Percentiles rank a stretch among this genome's conserved stretches.
These are phyloP conservation scores for Seriola aureovittata DNA, from an alignment of 2,113 vertebrate species.

Conservation along the genomic window DNA sequence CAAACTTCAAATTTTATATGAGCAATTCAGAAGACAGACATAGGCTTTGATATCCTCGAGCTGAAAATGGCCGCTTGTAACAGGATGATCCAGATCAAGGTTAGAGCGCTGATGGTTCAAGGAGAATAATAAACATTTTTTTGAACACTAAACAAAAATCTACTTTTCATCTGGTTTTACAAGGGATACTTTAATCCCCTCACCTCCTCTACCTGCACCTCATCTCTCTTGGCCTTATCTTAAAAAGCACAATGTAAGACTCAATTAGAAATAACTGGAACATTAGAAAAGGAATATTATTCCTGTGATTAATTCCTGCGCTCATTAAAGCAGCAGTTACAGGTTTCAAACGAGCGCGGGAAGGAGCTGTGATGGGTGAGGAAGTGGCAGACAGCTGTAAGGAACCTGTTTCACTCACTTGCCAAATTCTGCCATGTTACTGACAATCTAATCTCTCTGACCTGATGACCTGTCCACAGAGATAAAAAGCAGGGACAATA, in stretches of 20 bases:
- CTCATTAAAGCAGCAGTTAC: neutral
- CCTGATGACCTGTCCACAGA: conserved; percentile 68
- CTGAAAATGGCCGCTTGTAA: neutral
- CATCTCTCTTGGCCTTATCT: neutral
- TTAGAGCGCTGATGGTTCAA: neutral
- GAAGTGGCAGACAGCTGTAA: conserved; percentile 57
- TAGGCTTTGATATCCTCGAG: neutral
- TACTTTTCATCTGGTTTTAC: neutral
- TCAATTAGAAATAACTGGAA: neutral
- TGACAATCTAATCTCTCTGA: conserved; percentile 78
- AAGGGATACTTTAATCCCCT: too few relatives aligned
- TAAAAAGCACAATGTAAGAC: neutral
- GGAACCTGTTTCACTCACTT: conserved; percentile 73
- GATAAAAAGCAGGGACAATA: conserved; percentile 67
- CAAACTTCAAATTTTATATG: neutral
- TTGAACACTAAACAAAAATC: neutral
- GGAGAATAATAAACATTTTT: neutral
- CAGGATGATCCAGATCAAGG: neutral
- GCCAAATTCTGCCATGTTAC: conserved; percentile 66
- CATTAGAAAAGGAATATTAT: neutral
- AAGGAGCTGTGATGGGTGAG: conserved; percentile 21
- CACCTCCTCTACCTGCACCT: neutral
- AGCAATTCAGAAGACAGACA: neutral
- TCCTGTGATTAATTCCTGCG: neutral
- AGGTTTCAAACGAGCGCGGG: neutral